A percentile compares a stretch with the other conserved stretches of the same genome.
Evolutionary conservation across 2,797 vertebrate genomes (phyloP).

Genomic region (Pagetopsis macropterus): DNA sequence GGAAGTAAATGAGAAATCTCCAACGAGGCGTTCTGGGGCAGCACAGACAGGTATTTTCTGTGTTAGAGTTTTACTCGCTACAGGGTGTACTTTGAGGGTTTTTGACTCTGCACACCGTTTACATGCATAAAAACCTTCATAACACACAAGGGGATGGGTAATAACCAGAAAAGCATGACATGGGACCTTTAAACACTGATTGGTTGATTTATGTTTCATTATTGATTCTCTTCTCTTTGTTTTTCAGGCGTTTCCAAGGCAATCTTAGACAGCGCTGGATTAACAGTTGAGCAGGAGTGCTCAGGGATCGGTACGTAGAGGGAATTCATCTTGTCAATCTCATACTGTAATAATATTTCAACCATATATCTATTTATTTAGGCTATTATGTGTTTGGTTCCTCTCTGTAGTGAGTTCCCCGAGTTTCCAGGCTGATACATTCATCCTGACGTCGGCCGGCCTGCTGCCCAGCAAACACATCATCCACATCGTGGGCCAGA

Average conservation of each 20-base stretch:
- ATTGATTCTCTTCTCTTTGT: not conserved
- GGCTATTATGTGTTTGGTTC: conserved; percentile 8
- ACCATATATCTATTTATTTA: not conserved
- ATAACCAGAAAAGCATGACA: too few species aligned
- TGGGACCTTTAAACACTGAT: not conserved
- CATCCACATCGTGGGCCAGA: conserved; percentile 83
- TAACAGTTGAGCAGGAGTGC: conserved; percentile 80
- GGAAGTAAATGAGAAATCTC: too few species aligned
- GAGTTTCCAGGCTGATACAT: conserved; percentile 39
- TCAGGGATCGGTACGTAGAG: conserved; percentile 76
- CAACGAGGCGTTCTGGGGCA: too few species aligned
- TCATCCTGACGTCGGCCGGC: conserved; percentile 85
- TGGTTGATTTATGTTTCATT: not conserved
- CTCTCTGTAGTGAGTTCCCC: conserved; percentile 49
- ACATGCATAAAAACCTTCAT: too few species aligned
- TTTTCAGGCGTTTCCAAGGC: conserved; percentile 90
- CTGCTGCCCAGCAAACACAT: conserved; percentile 83
- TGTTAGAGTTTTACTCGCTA: too few species aligned
- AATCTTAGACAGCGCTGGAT: conserved; percentile 87
- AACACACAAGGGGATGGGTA: too few species aligned
- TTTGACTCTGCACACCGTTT: too few species aligned
- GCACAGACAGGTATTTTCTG: too few species aligned
- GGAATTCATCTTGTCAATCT: not conserved
- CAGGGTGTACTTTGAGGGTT: too few species aligned
- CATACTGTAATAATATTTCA: not conserved